These are phyloP conservation scores for Punctoribates punctum DNA, from an alignment of 2,888 invertebrate species.

Conservation along the genomic window DNA sequence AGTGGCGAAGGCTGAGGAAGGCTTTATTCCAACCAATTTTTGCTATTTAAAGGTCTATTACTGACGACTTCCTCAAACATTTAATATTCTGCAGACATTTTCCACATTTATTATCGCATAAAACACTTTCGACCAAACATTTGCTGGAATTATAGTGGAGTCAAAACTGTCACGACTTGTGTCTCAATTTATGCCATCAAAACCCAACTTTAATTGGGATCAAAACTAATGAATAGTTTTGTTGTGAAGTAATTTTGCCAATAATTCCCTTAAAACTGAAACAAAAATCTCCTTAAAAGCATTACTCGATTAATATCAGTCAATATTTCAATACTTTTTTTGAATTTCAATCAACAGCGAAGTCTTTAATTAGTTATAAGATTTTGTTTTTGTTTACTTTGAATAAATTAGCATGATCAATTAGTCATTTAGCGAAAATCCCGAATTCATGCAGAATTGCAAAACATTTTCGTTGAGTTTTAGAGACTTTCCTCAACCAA, in stretches of 20 bases:
- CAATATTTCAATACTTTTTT: too few relatives aligned
- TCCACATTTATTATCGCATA: background rate
- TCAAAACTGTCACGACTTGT: background rate
- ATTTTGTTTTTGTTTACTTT: too few relatives aligned
- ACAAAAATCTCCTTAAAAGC: too few relatives aligned
- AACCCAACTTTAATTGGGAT: background rate
- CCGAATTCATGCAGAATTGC: too few relatives aligned
- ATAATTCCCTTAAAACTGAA: too few relatives aligned
- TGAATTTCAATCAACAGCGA: too few relatives aligned
- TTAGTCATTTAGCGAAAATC: too few relatives aligned
- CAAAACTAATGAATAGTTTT: background rate
- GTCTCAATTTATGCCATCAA: background rate
- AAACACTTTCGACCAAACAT: background rate
- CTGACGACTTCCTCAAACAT: constrained; percentile 14
- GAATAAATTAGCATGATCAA: too few relatives aligned
- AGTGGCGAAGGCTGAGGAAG: constrained; percentile 19
- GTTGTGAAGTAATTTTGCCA: background rate
- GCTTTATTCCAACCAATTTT: constrained; percentile 21
- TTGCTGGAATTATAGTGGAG: background rate
- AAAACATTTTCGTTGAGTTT: too few relatives aligned
- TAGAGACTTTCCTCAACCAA: too few relatives aligned
- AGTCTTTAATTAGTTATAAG: too few relatives aligned
- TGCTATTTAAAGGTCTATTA: constrained; percentile 17
- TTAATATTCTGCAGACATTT: constrained; percentile 6
- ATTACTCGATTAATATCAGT: too few relatives aligned